These are phyloP conservation scores for Oryzaephilus surinamensis DNA, from an alignment of 1,140 invertebrate genomes.

Conservation along the genomic window DNA sequence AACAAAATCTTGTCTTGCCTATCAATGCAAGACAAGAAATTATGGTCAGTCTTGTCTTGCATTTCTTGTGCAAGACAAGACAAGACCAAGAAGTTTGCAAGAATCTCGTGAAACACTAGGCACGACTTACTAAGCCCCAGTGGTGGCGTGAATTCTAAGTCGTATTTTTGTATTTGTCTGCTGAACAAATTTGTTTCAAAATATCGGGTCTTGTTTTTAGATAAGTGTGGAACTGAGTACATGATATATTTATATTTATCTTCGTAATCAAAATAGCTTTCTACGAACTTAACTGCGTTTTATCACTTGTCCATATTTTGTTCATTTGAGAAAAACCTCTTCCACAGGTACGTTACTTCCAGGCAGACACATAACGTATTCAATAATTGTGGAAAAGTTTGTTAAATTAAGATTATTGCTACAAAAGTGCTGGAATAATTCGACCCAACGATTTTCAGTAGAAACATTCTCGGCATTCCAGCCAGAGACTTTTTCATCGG, in stretches of 20 bases:
- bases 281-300: constrained; percentile 10
- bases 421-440: constrained; percentile 13
- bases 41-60: too few relatives aligned
- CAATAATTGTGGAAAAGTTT: constrained; percentile 14
- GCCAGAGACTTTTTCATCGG: constrained; percentile 15
- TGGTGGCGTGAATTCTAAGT: too few relatives aligned
- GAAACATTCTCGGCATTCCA: constrained; percentile 12
- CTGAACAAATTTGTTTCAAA: constrained; percentile 23
- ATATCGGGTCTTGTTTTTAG: constrained; percentile 20
- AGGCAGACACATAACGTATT: constrained; percentile 17
- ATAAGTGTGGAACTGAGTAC: constrained; percentile 16
- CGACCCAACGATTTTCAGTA: constrained; percentile 14
- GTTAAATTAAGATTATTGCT: constrained; percentile 8
- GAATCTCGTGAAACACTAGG: too few relatives aligned
- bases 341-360: constrained; percentile 16
- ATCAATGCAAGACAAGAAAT: too few relatives aligned
- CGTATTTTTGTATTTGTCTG: constrained; percentile 23
- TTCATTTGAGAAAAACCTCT: constrained; percentile 16
- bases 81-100: too few relatives aligned
- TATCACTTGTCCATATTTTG: constrained; percentile 15
- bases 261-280: constrained; percentile 15
- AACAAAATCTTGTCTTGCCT: too few relatives aligned
- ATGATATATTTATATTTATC: constrained; percentile 15
- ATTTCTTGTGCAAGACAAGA: too few relatives aligned
- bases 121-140: too few relatives aligned